Evolutionary conservation across 2,113 vertebrate species (phyloP), one percentile per base, ranked within the genome.

Genomic region (Arvicanthis niloticus): DNA sequence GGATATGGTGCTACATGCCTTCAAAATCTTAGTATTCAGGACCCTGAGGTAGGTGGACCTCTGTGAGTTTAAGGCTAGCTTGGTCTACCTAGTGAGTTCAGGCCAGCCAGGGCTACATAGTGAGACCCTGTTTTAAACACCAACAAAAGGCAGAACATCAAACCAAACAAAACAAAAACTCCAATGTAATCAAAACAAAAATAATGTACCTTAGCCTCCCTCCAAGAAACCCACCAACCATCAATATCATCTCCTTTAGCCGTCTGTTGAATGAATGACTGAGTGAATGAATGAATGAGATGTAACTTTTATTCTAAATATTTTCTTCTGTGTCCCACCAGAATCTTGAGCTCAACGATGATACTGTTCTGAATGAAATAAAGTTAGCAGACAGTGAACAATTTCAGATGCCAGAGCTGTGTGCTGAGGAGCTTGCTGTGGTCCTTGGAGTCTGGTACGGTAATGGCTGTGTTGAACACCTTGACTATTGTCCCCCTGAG

Each of bases 381-480:
- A 99, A 98, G 95, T 97, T 99, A 77, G 99, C 98, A 10, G 99
- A 99, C 37, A 99, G 99, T 29, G 98, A 99, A 85, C 98, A 99
- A 93, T 98, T 99, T 94, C 98, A 98, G 94, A 93, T 99, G n/a
- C 99, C 99, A 29, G 99, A 99, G 85, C 98, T 99, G 0, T 99
- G 98, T 29, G 99, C 99, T 0, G 99, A 99, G 97, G 99, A 99
- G 96, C 99, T 99, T 97, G 99, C 99, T 31, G 98, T 99, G 94
- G 98, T 99, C 93, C 99, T 99, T 96, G 99, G 99, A 67, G 80
- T 99, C 96, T 99, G 99, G 99, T 99, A 98, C 98, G 99, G 97
- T 88, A 56, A 7, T 94, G 95, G 42, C 48, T 91, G 42, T 48
- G 62, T n/a, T 76, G 53, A 96, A 31, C 19, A 51, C 45, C 16